Evolutionary conservation across 1,140 invertebrate species (phyloP).

Genomic region (Galendromus occidentalis): DNA sequence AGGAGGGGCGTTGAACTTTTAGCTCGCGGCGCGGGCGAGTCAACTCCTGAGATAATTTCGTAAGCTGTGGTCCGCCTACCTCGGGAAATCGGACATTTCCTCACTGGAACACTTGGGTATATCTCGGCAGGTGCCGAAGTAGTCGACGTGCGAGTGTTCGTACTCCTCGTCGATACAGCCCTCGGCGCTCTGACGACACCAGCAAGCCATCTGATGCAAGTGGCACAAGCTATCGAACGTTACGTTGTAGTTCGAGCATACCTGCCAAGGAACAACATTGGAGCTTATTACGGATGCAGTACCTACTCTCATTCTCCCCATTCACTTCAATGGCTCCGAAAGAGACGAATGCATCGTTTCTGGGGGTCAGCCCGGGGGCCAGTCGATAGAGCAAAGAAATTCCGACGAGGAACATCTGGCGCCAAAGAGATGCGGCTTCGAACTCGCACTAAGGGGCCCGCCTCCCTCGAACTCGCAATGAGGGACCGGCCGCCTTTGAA

Average conservation of each 20-base stretch:
- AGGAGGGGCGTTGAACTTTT: too few relatives aligned
- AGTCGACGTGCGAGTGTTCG: constrained; percentile 75
- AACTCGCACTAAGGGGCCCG: too few relatives aligned
- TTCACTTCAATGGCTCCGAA: neutral
- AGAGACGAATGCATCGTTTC: neutral
- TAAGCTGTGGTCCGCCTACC: neutral
- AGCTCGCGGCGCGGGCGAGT: too few relatives aligned
- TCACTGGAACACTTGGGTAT: constrained; percentile 6
- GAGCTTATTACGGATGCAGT: constrained; percentile 12
- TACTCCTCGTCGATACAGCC: constrained; percentile 49
- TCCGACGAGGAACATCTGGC: constrained; percentile 3
- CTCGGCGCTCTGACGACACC: constrained; percentile 51
- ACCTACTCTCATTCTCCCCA: neutral
- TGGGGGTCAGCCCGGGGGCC: neutral
- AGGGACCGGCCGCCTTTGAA: too few relatives aligned
- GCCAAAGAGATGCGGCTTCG: neutral
- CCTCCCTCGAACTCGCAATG: too few relatives aligned
- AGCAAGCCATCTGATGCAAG: constrained; percentile 67
- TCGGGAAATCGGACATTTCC: neutral
- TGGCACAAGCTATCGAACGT: constrained; percentile 81
- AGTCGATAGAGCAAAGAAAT: neutral
- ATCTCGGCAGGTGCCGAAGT: constrained; percentile 41
- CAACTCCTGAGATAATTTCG: too few relatives aligned
- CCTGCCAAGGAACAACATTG: constrained; percentile 29
- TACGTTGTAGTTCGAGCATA: constrained; percentile 80